Percentiles rank a stretch among this genome's conserved stretches.
Conservation (phyloP, 2,797 vertebrate genomes). For the Pipistrellus kuhlii region DNA sequence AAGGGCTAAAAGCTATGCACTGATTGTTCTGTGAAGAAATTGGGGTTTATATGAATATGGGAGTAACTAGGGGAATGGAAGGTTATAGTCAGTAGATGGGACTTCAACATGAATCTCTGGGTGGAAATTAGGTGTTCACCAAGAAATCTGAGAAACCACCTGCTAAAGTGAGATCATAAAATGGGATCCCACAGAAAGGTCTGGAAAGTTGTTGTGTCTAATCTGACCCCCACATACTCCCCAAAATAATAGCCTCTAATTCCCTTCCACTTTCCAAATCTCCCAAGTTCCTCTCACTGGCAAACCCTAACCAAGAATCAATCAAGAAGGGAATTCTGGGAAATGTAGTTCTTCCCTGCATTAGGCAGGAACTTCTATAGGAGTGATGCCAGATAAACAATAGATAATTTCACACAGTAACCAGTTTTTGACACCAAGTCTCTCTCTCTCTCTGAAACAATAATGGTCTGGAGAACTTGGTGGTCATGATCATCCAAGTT, state of each 20-base stretch:
- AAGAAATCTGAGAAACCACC: constrained; percentile 14
- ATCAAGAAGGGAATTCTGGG: constrained; percentile 29
- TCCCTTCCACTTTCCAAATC: constrained; percentile 44
- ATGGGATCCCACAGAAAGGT: constrained; percentile 6
- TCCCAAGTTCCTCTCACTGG: neutral
- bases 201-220: neutral
- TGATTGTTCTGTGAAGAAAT: neutral
- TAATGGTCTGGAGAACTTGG: neutral
- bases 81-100: neutral
- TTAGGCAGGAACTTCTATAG: neutral
- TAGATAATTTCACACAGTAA: neutral
- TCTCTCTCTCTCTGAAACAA: neutral
- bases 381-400: neutral
- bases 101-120: constrained; percentile 36
- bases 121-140: neutral
- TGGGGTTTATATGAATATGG: constrained; percentile 5
- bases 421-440: neutral
- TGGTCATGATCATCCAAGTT: neutral
- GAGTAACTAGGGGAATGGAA: neutral
- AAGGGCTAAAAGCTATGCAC: too few relatives aligned
- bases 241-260: neutral
- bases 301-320: neutral
- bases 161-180: constrained; percentile 2
- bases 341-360: neutral
- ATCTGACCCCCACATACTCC: neutral